These are phyloP conservation scores for Hystrix cristata DNA, from an alignment of 2,113 vertebrate genomes.

Conservation along the genomic window DNA sequence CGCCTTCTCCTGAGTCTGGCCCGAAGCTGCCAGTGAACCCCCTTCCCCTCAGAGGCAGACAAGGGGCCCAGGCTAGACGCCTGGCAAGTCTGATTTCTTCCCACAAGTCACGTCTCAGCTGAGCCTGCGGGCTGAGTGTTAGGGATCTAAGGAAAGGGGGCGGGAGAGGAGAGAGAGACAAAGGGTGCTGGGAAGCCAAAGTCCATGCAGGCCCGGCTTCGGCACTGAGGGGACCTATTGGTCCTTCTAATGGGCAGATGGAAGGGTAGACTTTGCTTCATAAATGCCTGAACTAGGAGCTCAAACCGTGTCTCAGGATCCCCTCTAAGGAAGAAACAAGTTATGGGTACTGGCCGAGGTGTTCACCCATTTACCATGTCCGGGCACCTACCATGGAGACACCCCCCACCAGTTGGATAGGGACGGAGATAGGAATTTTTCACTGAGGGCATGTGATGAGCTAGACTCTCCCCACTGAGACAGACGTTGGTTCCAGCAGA, in stretches of 20 bases:
- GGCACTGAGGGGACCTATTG: not conserved
- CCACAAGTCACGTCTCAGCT: not conserved
- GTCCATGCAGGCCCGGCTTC: not conserved
- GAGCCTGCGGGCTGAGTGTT: not conserved
- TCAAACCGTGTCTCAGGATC: not conserved
- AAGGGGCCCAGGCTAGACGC: not conserved
- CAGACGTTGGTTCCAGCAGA: not conserved
- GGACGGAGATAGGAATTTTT: not conserved
- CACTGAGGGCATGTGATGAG: no score
- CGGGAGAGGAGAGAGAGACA: not conserved
- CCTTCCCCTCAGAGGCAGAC: not conserved
- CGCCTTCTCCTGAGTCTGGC: not conserved
- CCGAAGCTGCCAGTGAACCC: not conserved
- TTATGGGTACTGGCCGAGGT: not conserved
- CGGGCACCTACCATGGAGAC: not conserved
- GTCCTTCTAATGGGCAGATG: not conserved
- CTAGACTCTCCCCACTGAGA: not conserved
- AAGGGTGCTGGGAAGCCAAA: not conserved
- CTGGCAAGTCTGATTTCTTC: not conserved
- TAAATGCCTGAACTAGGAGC: not conserved
- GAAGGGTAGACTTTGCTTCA: not conserved
- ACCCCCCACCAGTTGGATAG: not conserved
- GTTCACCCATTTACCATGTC: no score
- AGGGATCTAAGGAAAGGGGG: not conserved
- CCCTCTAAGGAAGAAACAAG: not conserved